These are phyloP conservation scores for Harpalus rufipes DNA, from an alignment of 2,888 invertebrate species.

Conservation along the genomic window DNA sequence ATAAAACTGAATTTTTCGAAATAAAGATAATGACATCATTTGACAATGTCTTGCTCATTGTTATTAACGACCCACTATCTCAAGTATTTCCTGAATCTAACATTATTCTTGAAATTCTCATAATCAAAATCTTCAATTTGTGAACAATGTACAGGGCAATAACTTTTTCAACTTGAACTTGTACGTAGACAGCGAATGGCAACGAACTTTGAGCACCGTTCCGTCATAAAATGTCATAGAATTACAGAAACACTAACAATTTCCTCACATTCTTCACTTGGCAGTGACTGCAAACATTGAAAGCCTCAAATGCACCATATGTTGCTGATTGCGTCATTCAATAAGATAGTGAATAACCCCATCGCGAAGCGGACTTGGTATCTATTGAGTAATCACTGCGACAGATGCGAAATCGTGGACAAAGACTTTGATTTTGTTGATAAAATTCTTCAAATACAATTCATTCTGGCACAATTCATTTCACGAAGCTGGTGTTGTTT, in stretches of 20 bases:
- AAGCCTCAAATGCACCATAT: slow-evolving; percentile 43
- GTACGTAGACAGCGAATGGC: slow-evolving; percentile 11
- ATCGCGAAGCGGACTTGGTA: background rate
- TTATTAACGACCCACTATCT: background rate
- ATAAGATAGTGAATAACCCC: slow-evolving; percentile 21
- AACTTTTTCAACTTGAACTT: slow-evolving; percentile 48
- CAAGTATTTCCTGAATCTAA: background rate
- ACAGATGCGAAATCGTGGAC: slow-evolving; percentile 21
- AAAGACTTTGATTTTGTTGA: background rate
- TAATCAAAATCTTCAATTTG: slow-evolving; percentile 32
- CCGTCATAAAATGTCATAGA: slow-evolving; percentile 33
- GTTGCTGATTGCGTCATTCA: slow-evolving; percentile 35
- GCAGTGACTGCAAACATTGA: background rate
- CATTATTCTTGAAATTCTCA: slow-evolving; percentile 19
- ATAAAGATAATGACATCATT: too few relatives aligned
- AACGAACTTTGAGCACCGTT: slow-evolving; percentile 43
- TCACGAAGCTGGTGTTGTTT: background rate
- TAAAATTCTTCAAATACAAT: slow-evolving; percentile 27
- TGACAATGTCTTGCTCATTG: background rate
- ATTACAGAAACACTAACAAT: slow-evolving; percentile 32
- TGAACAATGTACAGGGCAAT: slow-evolving; percentile 31
- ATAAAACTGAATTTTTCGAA: too few relatives aligned
- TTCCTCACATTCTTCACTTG: slow-evolving; percentile 31
- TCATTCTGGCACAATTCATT: slow-evolving; percentile 11
- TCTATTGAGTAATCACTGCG: slow-evolving; percentile 10